Conservation (phyloP, 2,888 invertebrate species). For the Herminia tarsipennalis region DNA sequence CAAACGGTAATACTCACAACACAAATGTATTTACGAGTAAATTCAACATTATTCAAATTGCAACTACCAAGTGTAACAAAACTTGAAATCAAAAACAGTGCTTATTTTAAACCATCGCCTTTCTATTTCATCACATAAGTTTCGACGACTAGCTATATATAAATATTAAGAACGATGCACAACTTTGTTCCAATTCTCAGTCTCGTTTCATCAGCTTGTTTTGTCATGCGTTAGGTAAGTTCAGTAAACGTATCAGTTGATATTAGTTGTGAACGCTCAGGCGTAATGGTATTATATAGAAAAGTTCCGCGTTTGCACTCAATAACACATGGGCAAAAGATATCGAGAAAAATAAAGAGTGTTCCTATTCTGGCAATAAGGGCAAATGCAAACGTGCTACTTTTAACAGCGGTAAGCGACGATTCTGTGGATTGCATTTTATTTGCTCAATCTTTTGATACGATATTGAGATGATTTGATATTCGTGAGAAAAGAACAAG, state of each 20-base stretch:
- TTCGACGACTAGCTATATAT: background rate
- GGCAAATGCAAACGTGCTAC: too few relatives aligned
- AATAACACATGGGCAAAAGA: conserved; percentile 17
- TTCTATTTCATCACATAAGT: background rate
- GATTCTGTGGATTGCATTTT: too few relatives aligned
- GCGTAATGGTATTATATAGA: conserved; percentile 7
- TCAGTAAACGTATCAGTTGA: conserved; percentile 22
- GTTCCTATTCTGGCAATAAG: conserved; percentile 1
- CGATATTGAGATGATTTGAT: too few relatives aligned
- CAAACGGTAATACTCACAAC: too few relatives aligned
- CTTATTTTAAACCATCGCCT: conserved; percentile 2
- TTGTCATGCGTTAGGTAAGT: conserved; percentile 22
- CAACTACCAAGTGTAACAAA: background rate
- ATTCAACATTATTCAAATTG: conserved; percentile 1
- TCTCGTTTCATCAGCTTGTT: conserved; percentile 26
- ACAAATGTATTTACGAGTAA: too few relatives aligned
- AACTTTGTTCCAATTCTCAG: background rate
- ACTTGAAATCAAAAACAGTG: background rate
- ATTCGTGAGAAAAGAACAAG: too few relatives aligned
- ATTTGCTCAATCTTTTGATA: too few relatives aligned
- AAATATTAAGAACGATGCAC: background rate
- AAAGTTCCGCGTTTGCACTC: conserved; percentile 24
- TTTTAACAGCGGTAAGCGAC: too few relatives aligned
- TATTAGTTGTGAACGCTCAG: conserved; percentile 17
- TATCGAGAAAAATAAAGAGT: background rate